Evolutionary conservation across 2,888 invertebrate species (phyloP), one percentile per base, ranked within the genome.

Genomic region (Cerastoderma edule): DNA sequence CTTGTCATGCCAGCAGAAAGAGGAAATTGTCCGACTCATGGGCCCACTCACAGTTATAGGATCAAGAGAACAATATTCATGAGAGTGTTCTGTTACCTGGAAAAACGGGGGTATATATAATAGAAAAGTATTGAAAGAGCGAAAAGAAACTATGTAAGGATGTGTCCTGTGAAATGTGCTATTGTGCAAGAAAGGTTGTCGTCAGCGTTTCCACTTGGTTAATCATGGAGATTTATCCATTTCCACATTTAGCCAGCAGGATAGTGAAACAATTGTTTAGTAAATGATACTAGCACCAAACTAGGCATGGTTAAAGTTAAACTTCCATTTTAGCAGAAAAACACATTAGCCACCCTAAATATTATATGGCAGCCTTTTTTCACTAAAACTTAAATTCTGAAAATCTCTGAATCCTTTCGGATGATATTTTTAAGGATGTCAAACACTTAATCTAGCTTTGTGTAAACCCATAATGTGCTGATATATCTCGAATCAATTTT

Each of bases 1-100:
- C 66, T 24, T 72, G 75, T 5, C 75, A 27, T 28, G 33, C 65
- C 4, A 66, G 60, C 19, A 53, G 78, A 30, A 74, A 78, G 22
- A 6, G 66, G 1, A 22, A 27, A 3, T 6, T 24, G 16, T 39
- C 44, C 13, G 57, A 46, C 22, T 19, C 30, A 1, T 5, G 39
- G 4, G 53, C 24, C 24, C 30, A 1, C 19, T 2, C 30, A 46
- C 3, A 19, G n/a, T 19, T 30, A 2, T 57, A 65, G 0, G 16
- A 33, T 3, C 39, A 39, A 19, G 68, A 70, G 19, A 74, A 74
- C 6, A n/a, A 33, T 1, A 67, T 39, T n/a, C 71, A 76, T 48
- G 28, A 67, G 1, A 64, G 50, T 35, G 16, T 13, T 13, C 19
- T 64, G 27, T 6, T 72, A 10, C 53, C 48, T 6, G 72, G 72